Evolutionary conservation across 1,140 invertebrate species (phyloP).

Genomic region (Macrosteles quadrilineatus): DNA sequence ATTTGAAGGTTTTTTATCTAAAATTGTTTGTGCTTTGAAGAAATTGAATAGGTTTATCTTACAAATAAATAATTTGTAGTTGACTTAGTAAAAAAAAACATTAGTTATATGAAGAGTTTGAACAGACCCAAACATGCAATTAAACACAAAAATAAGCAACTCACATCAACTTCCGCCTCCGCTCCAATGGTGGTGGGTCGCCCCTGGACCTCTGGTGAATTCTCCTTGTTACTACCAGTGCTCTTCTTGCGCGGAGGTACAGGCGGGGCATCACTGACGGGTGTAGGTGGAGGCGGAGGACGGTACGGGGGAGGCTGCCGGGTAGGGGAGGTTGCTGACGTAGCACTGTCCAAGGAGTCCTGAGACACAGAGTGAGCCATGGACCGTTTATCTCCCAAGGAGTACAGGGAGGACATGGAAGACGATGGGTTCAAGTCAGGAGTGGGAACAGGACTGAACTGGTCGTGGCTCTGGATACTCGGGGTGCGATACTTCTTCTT

Average conservation of each 20-base stretch:
- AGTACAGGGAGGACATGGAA: slow-evolving; percentile 37
- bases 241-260: slow-evolving; percentile 59
- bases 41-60: too few species aligned
- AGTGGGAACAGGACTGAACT: not conserved
- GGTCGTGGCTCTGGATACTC: slow-evolving; percentile 37
- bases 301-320: slow-evolving; percentile 65
- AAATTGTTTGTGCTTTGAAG: too few species aligned
- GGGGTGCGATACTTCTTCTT: slow-evolving; percentile 70
- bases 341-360: slow-evolving; percentile 35
- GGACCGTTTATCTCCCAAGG: not conserved
- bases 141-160: slow-evolving; percentile 19
- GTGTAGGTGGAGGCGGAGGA: slow-evolving; percentile 28
- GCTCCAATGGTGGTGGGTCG: slow-evolving; percentile 36
- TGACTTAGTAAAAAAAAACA: too few species aligned
- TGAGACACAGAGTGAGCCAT: slow-evolving; percentile 45
- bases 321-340: slow-evolving; percentile 44
- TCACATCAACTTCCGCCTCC: slow-evolving; percentile 35
- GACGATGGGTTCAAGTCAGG: slow-evolving; percentile 54
- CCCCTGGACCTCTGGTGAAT: slow-evolving; percentile 27
- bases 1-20: too few species aligned
- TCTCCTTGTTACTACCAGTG: slow-evolving; percentile 46
- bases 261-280: slow-evolving; percentile 50
- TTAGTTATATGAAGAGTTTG: too few species aligned
- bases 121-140: too few species aligned
- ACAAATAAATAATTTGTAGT: too few species aligned